Evolutionary conservation across 2,888 invertebrate genomes (phyloP).

Genomic region (Mechanitis mazaeus): DNA sequence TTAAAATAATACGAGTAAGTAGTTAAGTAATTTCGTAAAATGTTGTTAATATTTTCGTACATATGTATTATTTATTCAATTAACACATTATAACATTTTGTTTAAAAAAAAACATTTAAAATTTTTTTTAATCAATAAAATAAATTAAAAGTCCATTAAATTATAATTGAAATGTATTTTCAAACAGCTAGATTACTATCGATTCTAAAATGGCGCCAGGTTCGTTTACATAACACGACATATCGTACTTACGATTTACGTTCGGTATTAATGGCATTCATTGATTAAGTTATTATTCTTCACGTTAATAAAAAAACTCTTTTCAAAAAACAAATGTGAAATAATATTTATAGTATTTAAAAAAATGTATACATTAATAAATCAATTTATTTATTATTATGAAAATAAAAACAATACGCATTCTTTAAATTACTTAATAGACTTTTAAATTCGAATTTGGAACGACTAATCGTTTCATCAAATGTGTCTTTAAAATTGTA

Average conservation of each 20-base stretch:
- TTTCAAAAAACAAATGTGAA: too few relatives aligned
- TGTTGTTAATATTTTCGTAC: too few relatives aligned
- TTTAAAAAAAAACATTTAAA: neutral
- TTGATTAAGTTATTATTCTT: too few relatives aligned
- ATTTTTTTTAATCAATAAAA: neutral
- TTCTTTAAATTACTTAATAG: neutral
- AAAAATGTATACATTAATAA: too few relatives aligned
- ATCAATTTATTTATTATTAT: too few relatives aligned
- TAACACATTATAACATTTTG: neutral
- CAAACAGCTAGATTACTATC: slow-evolving; percentile 6
- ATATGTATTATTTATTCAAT: too few relatives aligned
- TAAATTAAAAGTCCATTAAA: slow-evolving; percentile 7
- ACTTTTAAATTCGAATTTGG: slow-evolving; percentile 14
- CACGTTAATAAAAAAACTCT: too few relatives aligned
- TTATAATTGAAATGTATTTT: slow-evolving; percentile 7
- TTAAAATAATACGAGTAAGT: too few relatives aligned
- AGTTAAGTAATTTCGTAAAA: too few relatives aligned
- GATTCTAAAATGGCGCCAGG: slow-evolving; percentile 8
- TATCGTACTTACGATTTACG: neutral
- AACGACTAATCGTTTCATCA: slow-evolving; percentile 15
- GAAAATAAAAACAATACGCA: slow-evolving; percentile 1
- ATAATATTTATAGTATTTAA: too few relatives aligned
- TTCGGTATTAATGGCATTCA: too few relatives aligned
- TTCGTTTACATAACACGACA: slow-evolving; percentile 5
- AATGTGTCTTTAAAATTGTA: slow-evolving; percentile 55